Base-by-base conservation (phyloP, 2,888 invertebrate genomes). In the Argyra leucocephala region DNA sequence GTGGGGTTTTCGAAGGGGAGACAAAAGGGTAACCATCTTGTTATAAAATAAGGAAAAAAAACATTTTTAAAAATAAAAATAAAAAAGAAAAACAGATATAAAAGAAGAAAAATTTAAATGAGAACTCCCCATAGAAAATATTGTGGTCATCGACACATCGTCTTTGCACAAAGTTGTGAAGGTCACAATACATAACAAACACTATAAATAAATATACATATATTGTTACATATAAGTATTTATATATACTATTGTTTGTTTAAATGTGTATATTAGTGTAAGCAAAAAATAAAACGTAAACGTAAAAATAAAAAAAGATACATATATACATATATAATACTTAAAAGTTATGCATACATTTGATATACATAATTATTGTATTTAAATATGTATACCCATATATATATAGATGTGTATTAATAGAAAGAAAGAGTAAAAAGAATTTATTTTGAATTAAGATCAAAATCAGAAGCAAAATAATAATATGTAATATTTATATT, bases 101-200 rank as follows among this genome's bases (percentile, higher is more conserved):
- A 22, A 31, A 64, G 15, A 15, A 60, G 36, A 22, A 37, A 31
- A 63, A 58, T 66, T 67, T 67, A 67, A 57, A 60, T 36, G 48
- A 21, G 37, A 37, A 61, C 62, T 48, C 48, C 48, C 48, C 48
- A 48, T 48, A 48, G 48, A 48, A 48, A 48, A 48, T 75, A 74
- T 75, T 76, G 78, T 80, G 80, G 80, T 80, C 80, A 80, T 80
- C 80, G 80, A 80, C 80, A 80, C 80, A 80, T 80, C 79, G 80
- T 76, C 80, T 80, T 80, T 80, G 80, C 79, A 77, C 78, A 77
- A 79, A 48, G 79, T 77, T 79, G 76, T 80, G 80, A 80, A 80
- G 80, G 80, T 80, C 80, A 80, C 78, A 78, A 78, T 48, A 48
- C 48, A 48, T 48, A 48, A 48, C n/a, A 12, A 48, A 48, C 12